Conservation (phyloP, 2,113 vertebrate species). For the Tamias sibiricus region DNA sequence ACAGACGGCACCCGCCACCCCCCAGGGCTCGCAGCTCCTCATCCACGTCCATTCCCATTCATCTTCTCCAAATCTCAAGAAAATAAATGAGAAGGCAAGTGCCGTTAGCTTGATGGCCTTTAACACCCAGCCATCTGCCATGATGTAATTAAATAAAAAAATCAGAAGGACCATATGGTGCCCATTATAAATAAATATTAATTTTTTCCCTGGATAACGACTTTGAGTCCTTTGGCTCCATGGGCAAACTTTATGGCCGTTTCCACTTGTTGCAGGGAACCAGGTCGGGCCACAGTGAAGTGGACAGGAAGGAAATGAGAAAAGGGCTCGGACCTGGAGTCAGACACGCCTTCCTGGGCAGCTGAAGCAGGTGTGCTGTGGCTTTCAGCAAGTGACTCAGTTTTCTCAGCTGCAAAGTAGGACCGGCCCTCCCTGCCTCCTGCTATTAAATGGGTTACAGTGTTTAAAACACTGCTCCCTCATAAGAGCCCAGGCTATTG, state of each 20-base stretch:
- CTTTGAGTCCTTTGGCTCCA: neutral
- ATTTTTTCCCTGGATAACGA: constrained; percentile 44
- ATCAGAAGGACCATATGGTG: constrained; percentile 74
- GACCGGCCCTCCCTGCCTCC: neutral
- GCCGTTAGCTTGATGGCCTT: constrained; percentile 74
- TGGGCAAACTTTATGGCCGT: neutral
- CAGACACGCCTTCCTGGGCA: neutral
- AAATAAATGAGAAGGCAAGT: constrained; percentile 67
- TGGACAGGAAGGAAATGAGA: neutral
- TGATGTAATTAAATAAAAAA: constrained; percentile 81
- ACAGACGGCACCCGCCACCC: neutral
- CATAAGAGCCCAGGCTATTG: rapidly evolving
- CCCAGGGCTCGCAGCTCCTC: neutral
- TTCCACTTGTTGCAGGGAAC: neutral
- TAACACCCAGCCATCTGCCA: constrained; percentile 77
- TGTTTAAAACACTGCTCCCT: neutral
- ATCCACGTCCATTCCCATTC: neutral
- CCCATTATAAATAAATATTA: constrained; percentile 72
- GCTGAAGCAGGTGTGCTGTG: neutral
- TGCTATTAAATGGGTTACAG: neutral
- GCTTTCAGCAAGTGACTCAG: neutral
- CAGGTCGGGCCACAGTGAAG: neutral
- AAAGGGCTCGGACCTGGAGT: neutral
- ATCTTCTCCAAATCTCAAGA: constrained; percentile 54
- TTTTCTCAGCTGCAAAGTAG: neutral